phyloP scores from a whole-genome alignment of 2,888 invertebrate species.

The Hydropsyche betteni region DNA sequence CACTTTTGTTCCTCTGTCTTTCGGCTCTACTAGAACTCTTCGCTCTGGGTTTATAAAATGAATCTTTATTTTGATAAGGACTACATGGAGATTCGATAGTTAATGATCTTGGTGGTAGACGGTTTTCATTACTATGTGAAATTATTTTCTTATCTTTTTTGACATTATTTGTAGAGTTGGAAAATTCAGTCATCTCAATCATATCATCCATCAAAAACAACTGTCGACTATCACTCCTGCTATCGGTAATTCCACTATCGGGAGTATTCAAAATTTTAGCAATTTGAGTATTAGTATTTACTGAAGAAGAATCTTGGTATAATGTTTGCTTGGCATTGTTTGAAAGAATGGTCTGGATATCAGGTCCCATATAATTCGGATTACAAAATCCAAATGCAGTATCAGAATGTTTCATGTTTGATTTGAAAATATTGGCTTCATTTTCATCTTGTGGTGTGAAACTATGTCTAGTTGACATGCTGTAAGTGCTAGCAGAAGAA shows the following conservation, averaged over 20 bases:
- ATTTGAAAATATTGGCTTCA: slow-evolving; percentile 48
- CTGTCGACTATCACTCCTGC: slow-evolving; percentile 56
- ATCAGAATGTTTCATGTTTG: slow-evolving; percentile 54
- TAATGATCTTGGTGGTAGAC: slow-evolving; percentile 62
- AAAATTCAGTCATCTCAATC: slow-evolving; percentile 60
- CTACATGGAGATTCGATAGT: slow-evolving; percentile 60
- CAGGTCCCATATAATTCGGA: slow-evolving; percentile 78
- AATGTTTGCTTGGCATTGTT: slow-evolving; percentile 46
- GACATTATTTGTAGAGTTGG: slow-evolving; percentile 54
- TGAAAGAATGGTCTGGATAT: slow-evolving; percentile 60
- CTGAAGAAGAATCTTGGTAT: slow-evolving; percentile 50
- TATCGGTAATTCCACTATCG: slow-evolving; percentile 70
- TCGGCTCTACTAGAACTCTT: slow-evolving; percentile 69
- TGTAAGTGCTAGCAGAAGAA: slow-evolving; percentile 63
- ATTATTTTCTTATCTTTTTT: slow-evolving; percentile 56
- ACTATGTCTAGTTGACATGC: slow-evolving; percentile 56
- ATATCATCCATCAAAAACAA: slow-evolving; percentile 56
- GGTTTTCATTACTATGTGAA: slow-evolving; percentile 56
- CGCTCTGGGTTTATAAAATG: slow-evolving; percentile 59
- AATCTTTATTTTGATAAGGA: slow-evolving; percentile 51
- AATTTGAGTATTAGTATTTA: slow-evolving; percentile 53
- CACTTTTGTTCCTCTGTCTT: slow-evolving; percentile 55
- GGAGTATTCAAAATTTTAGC: slow-evolving; percentile 68
- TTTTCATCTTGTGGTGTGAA: slow-evolving; percentile 57
- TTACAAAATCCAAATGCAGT: slow-evolving; percentile 76